These are phyloP conservation scores for Eilema griseolum DNA, from an alignment of 2,888 invertebrate species.

Conservation along the genomic window DNA sequence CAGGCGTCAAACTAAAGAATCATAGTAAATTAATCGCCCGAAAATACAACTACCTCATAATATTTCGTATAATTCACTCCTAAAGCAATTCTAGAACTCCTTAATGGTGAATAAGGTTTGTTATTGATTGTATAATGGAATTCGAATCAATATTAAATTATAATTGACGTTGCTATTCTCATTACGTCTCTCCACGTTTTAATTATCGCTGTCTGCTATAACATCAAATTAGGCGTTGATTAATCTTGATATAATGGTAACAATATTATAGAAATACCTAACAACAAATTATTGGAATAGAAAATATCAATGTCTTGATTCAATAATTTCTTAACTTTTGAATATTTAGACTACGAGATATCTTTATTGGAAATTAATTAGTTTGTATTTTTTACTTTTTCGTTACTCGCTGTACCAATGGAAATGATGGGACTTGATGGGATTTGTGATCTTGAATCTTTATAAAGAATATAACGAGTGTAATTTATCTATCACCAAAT, in stretches of 20 bases:
- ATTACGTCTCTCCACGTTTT: neutral
- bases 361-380: neutral
- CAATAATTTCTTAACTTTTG: neutral
- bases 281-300: neutral
- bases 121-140: neutral
- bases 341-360: neutral
- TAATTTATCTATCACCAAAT: too few relatives aligned
- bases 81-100: neutral
- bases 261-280: neutral
- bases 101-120: neutral
- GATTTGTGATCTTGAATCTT: too few relatives aligned
- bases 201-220: slow-evolving; percentile 11
- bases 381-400: too few relatives aligned
- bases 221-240: slow-evolving; percentile 12
- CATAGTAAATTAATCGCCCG: neutral
- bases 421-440: neutral
- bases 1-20: neutral
- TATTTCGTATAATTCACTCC: neutral
- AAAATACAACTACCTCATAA: neutral
- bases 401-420: too few relatives aligned
- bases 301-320: neutral
- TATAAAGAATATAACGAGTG: too few relatives aligned
- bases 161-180: neutral
- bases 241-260: slow-evolving; percentile 6
- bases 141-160: neutral